A percentile compares a stretch with the other conserved stretches of the same genome.
Conservation (phyloP, 2,797 vertebrate genomes). For the Pterois miles region DNA sequence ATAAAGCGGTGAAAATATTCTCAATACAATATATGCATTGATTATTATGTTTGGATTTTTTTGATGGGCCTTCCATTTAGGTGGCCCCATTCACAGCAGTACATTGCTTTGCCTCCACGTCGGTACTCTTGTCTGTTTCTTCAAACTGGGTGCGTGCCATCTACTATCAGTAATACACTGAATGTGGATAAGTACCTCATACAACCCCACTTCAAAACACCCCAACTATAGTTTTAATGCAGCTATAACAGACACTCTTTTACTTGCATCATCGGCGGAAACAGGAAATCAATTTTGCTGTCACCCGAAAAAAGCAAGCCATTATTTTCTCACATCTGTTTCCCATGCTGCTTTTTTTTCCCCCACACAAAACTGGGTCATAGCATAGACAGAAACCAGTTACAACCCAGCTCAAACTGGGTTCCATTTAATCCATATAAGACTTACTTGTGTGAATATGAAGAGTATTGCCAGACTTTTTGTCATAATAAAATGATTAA, state of each 20-base stretch:
- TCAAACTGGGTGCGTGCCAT: too few species aligned
- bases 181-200: too few species aligned
- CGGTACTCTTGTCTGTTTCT: too few species aligned
- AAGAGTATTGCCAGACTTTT: background rate
- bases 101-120: too few species aligned
- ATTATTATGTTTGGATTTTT: too few species aligned
- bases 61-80: too few species aligned
- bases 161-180: too few species aligned
- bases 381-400: background rate
- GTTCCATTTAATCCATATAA: background rate
- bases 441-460: background rate
- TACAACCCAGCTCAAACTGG: background rate
- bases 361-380: background rate
- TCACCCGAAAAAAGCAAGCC: background rate
- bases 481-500: background rate
- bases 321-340: background rate
- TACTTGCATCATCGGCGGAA: background rate
- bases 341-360: background rate
- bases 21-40: too few species aligned
- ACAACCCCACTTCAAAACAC: too few species aligned
- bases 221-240: background rate
- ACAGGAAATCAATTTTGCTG: background rate
- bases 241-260: background rate
- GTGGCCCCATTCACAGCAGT: background rate
- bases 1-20: too few species aligned